Conservation (phyloP, 2,113 vertebrate genomes). For the Nestor notabilis region DNA sequence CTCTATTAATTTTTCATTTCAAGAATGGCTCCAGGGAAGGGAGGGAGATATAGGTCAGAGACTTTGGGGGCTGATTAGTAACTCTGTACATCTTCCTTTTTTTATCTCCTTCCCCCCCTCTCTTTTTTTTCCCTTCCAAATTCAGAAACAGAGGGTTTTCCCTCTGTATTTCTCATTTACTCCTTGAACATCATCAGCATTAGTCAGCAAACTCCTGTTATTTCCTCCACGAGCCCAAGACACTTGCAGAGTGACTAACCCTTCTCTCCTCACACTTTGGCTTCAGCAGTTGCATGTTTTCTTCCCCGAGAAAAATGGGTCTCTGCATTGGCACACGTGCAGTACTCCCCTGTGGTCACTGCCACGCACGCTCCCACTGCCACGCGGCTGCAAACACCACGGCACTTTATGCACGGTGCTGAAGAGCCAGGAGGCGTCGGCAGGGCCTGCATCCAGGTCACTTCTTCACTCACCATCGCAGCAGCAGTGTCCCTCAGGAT, state of each 20-base stretch:
- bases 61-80: constrained; percentile 30
- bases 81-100: background rate
- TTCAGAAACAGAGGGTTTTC: constrained; percentile 49
- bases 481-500: background rate
- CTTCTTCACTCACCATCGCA: background rate
- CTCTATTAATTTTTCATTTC: constrained; percentile 67
- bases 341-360: background rate
- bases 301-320: background rate
- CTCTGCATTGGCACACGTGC: fast-evolving
- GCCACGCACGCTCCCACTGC: fast-evolving
- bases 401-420: fast-evolving
- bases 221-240: background rate
- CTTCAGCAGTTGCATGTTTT: background rate
- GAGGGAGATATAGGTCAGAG: constrained; percentile 61
- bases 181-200: background rate
- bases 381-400: fast-evolving
- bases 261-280: background rate
- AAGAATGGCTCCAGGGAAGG: constrained; percentile 40
- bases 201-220: constrained; percentile 60
- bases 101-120: fast-evolving
- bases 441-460: background rate
- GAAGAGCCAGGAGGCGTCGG: background rate
- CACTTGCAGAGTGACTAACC: constrained; percentile 41
- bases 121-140: background rate
- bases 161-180: constrained; percentile 33